Evolutionary conservation across 2,797 vertebrate species (phyloP).

Genomic region (Choloepus didactylus): DNA sequence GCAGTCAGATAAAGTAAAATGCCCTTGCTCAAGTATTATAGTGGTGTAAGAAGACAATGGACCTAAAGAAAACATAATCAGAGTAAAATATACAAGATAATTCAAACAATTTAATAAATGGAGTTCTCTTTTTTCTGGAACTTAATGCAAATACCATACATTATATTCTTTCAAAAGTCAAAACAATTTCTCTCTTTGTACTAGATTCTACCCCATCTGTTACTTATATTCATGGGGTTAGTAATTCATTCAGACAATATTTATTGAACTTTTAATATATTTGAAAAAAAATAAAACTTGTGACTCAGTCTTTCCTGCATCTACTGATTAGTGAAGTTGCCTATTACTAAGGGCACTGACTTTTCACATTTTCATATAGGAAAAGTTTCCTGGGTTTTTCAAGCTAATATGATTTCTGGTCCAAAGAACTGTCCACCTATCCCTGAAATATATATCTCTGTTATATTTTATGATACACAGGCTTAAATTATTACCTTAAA

Average conservation of each 20-base stretch:
- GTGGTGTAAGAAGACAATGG: not conserved
- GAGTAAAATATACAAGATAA: not conserved
- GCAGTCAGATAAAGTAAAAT: not conserved
- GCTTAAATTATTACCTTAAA: not conserved
- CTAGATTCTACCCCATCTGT: not conserved
- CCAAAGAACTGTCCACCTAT: not conserved
- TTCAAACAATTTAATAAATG: not conserved
- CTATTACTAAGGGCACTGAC: not conserved
- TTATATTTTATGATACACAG: not conserved
- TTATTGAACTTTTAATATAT: not conserved
- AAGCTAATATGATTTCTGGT: not conserved
- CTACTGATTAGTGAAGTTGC: not conserved
- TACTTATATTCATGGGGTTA: not conserved
- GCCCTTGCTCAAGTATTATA: not conserved
- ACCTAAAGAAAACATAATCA: not conserved
- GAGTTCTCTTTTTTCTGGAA: not conserved
- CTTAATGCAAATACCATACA: not conserved
- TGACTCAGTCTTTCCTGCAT: not conserved
- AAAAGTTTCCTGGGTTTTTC: not conserved
- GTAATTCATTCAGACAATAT: not conserved
- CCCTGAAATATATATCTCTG: not conserved
- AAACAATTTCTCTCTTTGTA: not conserved
- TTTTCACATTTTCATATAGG: not conserved
- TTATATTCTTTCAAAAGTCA: not conserved
- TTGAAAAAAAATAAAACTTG: not conserved